Base-by-base conservation (phyloP, 2,888 invertebrate species). In the Alviniconcha strummeri region DNA sequence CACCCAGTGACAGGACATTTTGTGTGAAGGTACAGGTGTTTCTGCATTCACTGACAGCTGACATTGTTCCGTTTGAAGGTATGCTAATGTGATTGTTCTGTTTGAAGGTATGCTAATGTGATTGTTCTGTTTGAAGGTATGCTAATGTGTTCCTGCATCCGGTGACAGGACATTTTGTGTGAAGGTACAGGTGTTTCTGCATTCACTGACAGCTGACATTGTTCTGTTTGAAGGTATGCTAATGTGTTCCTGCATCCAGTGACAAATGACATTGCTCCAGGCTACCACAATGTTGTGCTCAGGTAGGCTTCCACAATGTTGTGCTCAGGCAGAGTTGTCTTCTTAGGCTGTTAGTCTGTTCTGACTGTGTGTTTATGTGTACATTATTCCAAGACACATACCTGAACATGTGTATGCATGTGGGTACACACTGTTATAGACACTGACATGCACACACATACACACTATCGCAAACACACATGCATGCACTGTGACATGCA, bases 191-290 rank as follows among this genome's bases (percentile, higher is more conserved):
- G 36, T 36, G 0, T 36, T 36, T 36, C 3, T 36, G 36, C 3
- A 36, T 36, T 36, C 36, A 36, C 36, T 36, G 36, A 72, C 6
- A 36, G 72, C 4, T 79, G 64, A 6, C 52, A 19, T 52, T 79
- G 15, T 79, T 67, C 56, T 55, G 55, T 72, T 75, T 80, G 56
- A 54, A 92, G 91, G 83, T 93, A 92, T 90, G 93, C 98, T 0
- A 96, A 97, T 0, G 95, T 97, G 13, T 98, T 98, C 94, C 94
- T 96, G 0, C 96, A 97, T 67, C 97, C 97, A 0, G 98, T 98
- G 81, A 96, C 96, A 0, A 97, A 98, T 90, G 97, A 97, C 86
- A 96, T 97, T 90, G 97, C 97, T 3, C 97, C 97, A 0, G 97
- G 97, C 0, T 98, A 98, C 94, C 96, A 96, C 88, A 95, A 95